Conservation (phyloP, 2,113 vertebrate genomes). For the Papio anubis region DNA sequence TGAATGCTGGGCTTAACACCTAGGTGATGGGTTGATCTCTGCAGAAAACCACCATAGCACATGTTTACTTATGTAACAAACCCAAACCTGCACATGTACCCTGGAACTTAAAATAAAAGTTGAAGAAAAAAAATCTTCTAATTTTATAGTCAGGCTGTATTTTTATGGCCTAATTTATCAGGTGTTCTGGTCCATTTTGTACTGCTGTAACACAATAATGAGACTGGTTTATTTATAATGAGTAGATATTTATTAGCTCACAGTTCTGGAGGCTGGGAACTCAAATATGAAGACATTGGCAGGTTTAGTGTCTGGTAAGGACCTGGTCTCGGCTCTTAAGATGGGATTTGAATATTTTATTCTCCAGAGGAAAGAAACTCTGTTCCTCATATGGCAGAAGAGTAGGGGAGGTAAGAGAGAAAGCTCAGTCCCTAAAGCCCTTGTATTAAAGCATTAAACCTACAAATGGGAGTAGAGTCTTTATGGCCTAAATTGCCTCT, state of each 20-base stretch:
- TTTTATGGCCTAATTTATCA: not conserved
- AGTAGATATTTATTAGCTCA: not conserved
- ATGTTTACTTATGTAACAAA: no score
- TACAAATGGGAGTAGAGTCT: not conserved
- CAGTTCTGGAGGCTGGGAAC: not conserved
- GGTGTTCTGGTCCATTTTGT: not conserved
- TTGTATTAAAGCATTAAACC: not conserved
- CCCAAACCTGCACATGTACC: no score
- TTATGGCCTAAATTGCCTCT: not conserved
- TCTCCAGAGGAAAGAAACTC: no score
- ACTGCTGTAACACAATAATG: not conserved
- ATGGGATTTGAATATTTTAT: not conserved
- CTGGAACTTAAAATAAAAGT: no score
- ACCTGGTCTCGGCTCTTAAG: not conserved
- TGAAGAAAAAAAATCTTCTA: not conserved
- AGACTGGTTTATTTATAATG: not conserved
- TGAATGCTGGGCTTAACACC: no score
- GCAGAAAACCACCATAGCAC: no score
- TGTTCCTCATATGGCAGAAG: not conserved
- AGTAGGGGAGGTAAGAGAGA: not conserved
- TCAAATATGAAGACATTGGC: accelerated
- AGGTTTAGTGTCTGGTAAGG: not conserved
- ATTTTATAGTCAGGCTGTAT: not conserved
- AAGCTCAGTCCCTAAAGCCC: not conserved
- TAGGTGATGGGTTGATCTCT: no score